A percentile compares a stretch with the other conserved stretches of the same genome.
These are phyloP conservation scores for Dicrurus megarhynchus DNA, from an alignment of 2,113 vertebrate species.

Conservation along the genomic window DNA sequence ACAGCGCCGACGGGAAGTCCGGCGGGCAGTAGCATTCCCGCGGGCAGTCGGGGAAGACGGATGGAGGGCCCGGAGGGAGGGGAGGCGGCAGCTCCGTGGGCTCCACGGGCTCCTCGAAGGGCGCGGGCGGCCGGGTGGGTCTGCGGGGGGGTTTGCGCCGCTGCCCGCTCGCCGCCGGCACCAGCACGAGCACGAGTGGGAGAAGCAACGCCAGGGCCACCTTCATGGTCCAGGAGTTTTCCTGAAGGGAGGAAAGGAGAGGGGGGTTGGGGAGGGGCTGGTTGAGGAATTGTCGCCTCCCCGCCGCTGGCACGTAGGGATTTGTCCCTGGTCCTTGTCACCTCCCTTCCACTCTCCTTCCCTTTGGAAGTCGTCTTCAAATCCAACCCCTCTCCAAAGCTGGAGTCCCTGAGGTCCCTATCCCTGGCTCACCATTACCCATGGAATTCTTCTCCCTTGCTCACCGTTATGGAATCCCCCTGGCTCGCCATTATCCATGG, in stretches of 20 bases:
- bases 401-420: not conserved
- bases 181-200: constrained; percentile 79
- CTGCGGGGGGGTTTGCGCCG: constrained; percentile 65
- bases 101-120: constrained; percentile 80
- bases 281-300: not conserved
- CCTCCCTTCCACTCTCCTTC: not conserved
- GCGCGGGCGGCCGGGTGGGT: constrained; percentile 49
- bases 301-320: not conserved
- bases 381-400: not conserved
- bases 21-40: constrained; percentile 88
- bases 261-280: not conserved
- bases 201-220: constrained; percentile 74
- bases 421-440: rapidly evolving
- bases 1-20: constrained; percentile 86
- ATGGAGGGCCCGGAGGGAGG: constrained; percentile 83
- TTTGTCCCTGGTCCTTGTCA: not conserved
- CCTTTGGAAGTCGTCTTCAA: not conserved
- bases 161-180: constrained; percentile 72
- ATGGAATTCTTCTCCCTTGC: not conserved
- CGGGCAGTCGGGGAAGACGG: constrained; percentile 86
- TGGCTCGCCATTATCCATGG: not conserved
- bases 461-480: not conserved
- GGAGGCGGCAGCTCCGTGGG: constrained; percentile 92
- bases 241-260: constrained; percentile 12
- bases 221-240: constrained; percentile 83